A percentile compares a stretch with the other conserved stretches of the same genome.
Conservation (phyloP, 2,113 vertebrate species). For the Numida meleagris region DNA sequence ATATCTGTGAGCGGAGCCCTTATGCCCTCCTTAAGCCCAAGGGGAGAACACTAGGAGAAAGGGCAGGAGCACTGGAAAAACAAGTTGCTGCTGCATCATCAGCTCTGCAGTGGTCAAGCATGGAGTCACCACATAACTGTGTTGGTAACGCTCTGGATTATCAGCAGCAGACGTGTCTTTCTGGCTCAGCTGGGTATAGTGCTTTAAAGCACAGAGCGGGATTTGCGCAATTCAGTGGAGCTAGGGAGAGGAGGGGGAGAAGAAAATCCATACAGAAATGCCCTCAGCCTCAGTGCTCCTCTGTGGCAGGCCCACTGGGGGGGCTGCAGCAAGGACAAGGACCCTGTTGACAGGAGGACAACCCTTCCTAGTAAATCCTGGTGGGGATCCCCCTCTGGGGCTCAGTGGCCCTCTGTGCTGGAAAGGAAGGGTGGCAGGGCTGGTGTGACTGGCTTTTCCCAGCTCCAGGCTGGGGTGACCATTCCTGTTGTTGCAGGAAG, state of each 20-base stretch:
- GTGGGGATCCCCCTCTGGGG: not conserved
- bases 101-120: not conserved
- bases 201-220: not conserved
- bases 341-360: not conserved
- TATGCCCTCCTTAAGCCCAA: not conserved
- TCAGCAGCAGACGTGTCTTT: not conserved
- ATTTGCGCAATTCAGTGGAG: not conserved
- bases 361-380: not conserved
- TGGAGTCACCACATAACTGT: accelerated
- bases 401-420: not conserved
- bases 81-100: not conserved
- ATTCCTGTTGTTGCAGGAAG: accelerated
- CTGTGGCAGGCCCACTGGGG: not conserved
- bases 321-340: not conserved
- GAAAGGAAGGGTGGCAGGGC: not conserved
- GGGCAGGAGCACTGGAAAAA: not conserved
- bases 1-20: not conserved
- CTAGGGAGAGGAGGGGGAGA: not conserved
- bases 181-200: not conserved
- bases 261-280: not conserved
- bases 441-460: not conserved
- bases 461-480: accelerated
- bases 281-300: not conserved
- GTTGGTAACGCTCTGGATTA: not conserved
- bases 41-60: not conserved